These are phyloP conservation scores for Myotis pilosus DNA, from an alignment of 2,797 vertebrate species.

Conservation along the genomic window DNA sequence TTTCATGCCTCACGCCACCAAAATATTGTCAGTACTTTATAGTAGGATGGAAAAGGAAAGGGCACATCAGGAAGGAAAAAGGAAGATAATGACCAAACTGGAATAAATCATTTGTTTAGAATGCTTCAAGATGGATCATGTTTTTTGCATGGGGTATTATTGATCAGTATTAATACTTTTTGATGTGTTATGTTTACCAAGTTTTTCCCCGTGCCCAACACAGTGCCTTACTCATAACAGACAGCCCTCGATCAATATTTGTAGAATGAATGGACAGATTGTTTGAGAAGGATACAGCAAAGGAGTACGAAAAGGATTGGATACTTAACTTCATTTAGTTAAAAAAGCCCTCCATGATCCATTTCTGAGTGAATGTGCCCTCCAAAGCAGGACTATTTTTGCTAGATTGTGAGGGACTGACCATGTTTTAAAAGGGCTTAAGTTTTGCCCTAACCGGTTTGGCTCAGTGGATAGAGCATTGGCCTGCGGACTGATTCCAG, in stretches of 20 bases:
- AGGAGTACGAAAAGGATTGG: background rate
- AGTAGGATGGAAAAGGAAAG: slow-evolving; percentile 35
- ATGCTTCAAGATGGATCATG: background rate
- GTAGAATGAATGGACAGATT: background rate
- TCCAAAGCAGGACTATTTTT: background rate
- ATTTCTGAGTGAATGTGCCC: background rate
- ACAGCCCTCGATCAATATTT: background rate
- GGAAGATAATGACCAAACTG: background rate
- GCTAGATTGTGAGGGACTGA: background rate
- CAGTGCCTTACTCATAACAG: background rate
- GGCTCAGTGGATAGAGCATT: too few species aligned
- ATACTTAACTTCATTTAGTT: background rate
- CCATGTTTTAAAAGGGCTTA: background rate
- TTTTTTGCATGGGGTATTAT: background rate
- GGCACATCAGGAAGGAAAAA: background rate
- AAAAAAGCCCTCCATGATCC: background rate
- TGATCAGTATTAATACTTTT: background rate
- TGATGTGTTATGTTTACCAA: background rate
- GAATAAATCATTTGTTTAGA: background rate
- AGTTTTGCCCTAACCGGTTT: too few species aligned
- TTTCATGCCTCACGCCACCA: background rate
- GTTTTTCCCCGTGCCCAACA: background rate
- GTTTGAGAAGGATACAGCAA: background rate
- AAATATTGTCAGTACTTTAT: background rate
- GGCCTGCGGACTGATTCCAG: too few species aligned